Conservation (phyloP, 2,113 vertebrate species). For the Hyperoodon ampullatus region DNA sequence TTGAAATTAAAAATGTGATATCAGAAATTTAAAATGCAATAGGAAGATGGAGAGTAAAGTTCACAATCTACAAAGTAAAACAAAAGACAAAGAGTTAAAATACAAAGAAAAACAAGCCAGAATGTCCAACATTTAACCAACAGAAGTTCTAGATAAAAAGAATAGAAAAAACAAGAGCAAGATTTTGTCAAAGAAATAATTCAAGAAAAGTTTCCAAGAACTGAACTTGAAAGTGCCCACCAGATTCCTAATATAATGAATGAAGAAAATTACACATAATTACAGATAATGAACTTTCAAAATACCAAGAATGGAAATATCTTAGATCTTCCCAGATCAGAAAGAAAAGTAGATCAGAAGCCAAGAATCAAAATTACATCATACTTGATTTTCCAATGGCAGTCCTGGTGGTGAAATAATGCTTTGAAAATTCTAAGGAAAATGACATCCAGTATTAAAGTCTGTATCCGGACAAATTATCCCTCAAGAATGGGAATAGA, state of each 20-base stretch:
- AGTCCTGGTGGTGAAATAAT: neutral
- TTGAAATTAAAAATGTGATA: slow-evolving; percentile 14
- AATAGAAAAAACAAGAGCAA: neutral
- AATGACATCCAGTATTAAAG: neutral
- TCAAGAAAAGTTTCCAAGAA: neutral
- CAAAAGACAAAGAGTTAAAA: neutral
- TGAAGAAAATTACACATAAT: neutral
- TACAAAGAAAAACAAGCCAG: neutral
- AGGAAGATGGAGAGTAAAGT: neutral
- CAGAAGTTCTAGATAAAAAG: slow-evolving; percentile 17
- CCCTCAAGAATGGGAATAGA: neutral
- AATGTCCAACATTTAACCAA: neutral
- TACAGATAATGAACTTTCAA: neutral
- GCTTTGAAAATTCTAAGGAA: slow-evolving; percentile 24
- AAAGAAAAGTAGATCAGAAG: slow-evolving; percentile 11
- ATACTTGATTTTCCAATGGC: neutral
- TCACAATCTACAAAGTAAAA: neutral
- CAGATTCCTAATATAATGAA: neutral
- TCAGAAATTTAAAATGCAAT: slow-evolving; percentile 17
- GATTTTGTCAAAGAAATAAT: slow-evolving; percentile 19
- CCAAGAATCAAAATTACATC: neutral
- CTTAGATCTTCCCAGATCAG: neutral
- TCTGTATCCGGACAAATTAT: neutral
- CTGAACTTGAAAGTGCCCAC: neutral
- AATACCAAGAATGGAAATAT: neutral